Percentiles rank a stretch among this genome's conserved stretches.
phyloP scores from a whole-genome alignment of 1,140 invertebrate species.

The Oryzaephilus surinamensis region DNA sequence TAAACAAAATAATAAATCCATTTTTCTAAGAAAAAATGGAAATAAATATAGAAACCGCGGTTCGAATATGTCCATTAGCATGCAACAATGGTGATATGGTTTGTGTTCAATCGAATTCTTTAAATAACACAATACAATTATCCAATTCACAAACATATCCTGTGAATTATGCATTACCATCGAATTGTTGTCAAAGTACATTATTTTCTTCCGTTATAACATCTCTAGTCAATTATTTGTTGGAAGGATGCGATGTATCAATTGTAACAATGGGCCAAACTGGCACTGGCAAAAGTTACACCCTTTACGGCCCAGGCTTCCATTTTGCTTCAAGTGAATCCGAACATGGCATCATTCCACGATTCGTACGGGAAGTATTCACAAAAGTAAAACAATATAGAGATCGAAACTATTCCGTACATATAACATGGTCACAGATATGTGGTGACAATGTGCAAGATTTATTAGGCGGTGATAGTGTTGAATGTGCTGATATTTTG shows the following conservation, averaged over 20 bases:
- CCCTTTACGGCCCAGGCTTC: constrained; percentile 62
- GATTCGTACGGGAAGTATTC: constrained; percentile 64
- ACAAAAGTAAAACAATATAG: constrained; percentile 47
- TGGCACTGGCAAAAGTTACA: constrained; percentile 67
- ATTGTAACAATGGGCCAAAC: constrained; percentile 68
- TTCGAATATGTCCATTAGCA: constrained; percentile 25
- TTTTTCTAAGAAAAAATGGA: constrained; percentile 31
- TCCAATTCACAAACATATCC: constrained; percentile 43
- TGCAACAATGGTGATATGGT: constrained; percentile 29
- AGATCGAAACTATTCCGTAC: constrained; percentile 48
- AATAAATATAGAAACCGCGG: constrained; percentile 30
- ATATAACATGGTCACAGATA: constrained; percentile 56
- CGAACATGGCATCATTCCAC: constrained; percentile 64
- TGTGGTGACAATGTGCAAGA: constrained; percentile 33
- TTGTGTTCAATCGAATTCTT: constrained; percentile 43
- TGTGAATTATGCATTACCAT: constrained; percentile 49
- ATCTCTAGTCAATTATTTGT: constrained; percentile 48
- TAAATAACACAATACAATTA: constrained; percentile 44
- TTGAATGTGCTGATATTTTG: constrained; percentile 31
- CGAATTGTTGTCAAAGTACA: constrained; percentile 39
- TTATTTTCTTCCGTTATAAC: constrained; percentile 38
- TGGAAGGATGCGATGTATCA: constrained; percentile 62
- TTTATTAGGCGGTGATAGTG: constrained; percentile 27
- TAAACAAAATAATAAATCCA: too few species aligned
- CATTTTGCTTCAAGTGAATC: constrained; percentile 56